Evolutionary conservation across 2,113 vertebrate species (phyloP), one percentile per base, ranked within the genome.

Genomic region (Phalacrocorax brasilianus): DNA sequence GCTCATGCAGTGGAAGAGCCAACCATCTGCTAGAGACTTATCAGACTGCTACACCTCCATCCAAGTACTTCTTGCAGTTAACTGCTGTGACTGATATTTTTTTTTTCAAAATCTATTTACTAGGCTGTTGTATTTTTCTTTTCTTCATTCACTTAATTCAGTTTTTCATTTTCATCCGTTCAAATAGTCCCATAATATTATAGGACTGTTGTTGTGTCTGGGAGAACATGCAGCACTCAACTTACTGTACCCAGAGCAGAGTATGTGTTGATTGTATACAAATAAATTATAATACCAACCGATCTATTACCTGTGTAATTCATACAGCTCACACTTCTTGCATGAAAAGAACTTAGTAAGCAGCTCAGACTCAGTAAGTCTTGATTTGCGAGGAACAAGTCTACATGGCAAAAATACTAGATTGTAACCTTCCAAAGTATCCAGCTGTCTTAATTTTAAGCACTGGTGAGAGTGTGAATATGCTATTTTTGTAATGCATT

Each of bases 1-100:
- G 99, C 99, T 97, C 98, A 98, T 33, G 99, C 99, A 6, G 97
- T 99, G 30, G 99, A 99, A 20, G 99, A 99, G 74, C 99, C 99
- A 16, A 98, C 99, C 38, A 98, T 99, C 95, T 99, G 99, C 98
- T 99, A 93, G 58, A 91, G 63, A 79, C 72, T 96, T n/a, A 88
- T 40, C 55, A 75, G 38, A 71, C 40, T 75, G 73, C 55, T 59
- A 44, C 84, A 79, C 40, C 33, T 70, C 38, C 56, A 56, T 81
- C 32, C 90, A 89, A 70, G 71, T 62, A 61, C 65, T 75, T 73
- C 35, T 80, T 82, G 80, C 72, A 80, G 85, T 93, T 85, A 79
- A 58, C 89, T 59, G 49, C 93, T 95, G 47, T 63, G 89, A 76
- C 92, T 32, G 71, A 73, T 88, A 32, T 5, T 14, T 62, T 76